Conservation (phyloP, 2,113 vertebrate species). For the Eubucco bourcierii region DNA sequence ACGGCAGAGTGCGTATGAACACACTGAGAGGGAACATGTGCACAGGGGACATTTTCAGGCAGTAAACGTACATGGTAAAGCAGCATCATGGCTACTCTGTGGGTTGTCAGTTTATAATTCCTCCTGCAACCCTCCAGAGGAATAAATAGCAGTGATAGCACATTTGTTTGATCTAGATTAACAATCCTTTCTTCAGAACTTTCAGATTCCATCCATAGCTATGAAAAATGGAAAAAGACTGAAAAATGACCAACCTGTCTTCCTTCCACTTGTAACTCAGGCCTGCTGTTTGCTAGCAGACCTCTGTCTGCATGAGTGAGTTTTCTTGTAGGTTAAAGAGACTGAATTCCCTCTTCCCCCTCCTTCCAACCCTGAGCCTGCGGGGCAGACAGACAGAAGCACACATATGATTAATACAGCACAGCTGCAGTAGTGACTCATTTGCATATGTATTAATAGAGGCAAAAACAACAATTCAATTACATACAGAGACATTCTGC, state of each 20-base stretch:
- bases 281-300: constrained; percentile 55
- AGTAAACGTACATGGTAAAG: background rate
- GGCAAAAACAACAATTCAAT: constrained; percentile 82
- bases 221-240: constrained; percentile 30
- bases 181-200: constrained; percentile 24
- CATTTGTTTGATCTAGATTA: constrained; percentile 27
- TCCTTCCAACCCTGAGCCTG: constrained; percentile 66
- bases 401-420: constrained; percentile 77
- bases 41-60: background rate
- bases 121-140: background rate
- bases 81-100: background rate
- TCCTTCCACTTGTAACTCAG: constrained; percentile 16
- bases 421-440: constrained; percentile 80
- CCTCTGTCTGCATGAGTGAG: constrained; percentile 69
- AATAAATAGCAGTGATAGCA: constrained; percentile 14
- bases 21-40: background rate
- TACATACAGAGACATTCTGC: constrained; percentile 77
- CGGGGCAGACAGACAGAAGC: constrained; percentile 77
- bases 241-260: constrained; percentile 37
- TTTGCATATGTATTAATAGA: constrained; percentile 85
- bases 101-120: constrained; percentile 20
- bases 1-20: background rate
- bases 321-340: constrained; percentile 72
- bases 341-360: constrained; percentile 54
- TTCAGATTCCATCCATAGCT: constrained; percentile 3